Percentiles rank a stretch among this genome's conserved stretches.
Evolutionary conservation across 2,113 vertebrate genomes (phyloP).

Genomic region (human (Homo sapiens)): GRCh38 chr3:31715001-31715500

Average conservation of each 20-base stretch:
- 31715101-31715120: rapidly evolving
- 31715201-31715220: background rate
- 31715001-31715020: background rate
- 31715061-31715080: rapidly evolving
- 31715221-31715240: background rate
- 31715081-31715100: background rate
- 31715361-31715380: background rate
- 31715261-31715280: rapidly evolving
- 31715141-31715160: background rate
- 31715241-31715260: background rate
- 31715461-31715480: background rate
- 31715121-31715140: rapidly evolving
- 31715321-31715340: background rate
- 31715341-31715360: rapidly evolving
- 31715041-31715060: background rate
- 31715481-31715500: too few relatives aligned
- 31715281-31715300: background rate
- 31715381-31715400: background rate
- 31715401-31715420: rapidly evolving
- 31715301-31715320: rapidly evolving
- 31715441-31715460: background rate
- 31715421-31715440: rapidly evolving
- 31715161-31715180: rapidly evolving
- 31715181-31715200: background rate
- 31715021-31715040: background rate